A percentile compares a stretch with the other conserved stretches of the same genome.
Conservation (phyloP, 2,888 invertebrate species). For the Scaptomyza polygonia region DNA sequence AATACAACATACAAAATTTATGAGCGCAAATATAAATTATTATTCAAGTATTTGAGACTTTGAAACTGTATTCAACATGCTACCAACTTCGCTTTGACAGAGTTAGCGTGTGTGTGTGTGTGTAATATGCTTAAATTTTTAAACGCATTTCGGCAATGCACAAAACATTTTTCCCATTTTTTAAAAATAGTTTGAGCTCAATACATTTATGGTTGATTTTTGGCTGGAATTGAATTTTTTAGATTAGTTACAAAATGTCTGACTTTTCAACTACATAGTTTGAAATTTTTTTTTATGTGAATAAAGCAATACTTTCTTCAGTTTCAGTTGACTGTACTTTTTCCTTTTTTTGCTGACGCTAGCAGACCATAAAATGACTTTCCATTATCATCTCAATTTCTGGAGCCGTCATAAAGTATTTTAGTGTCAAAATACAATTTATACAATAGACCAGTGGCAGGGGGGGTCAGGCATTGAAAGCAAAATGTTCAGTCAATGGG, state of each 20-base stretch:
- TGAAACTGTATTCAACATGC: conserved; percentile 40
- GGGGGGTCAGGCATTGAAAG: conserved; percentile 21
- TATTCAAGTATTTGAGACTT: conserved; percentile 52
- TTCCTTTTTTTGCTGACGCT: conserved; percentile 20
- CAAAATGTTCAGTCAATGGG: conserved; percentile 32
- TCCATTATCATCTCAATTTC: conserved; percentile 63
- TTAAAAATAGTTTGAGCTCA: not conserved
- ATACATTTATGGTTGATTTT: not conserved
- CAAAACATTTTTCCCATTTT: conserved; percentile 5
- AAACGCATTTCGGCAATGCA: conserved; percentile 10
- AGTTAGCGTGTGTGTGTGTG: conserved; percentile 4
- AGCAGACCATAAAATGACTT: conserved; percentile 47
- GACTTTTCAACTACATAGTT: too few species aligned
- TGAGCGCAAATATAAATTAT: conserved; percentile 78
- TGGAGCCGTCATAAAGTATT: conserved; percentile 55
- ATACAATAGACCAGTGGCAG: conserved; percentile 35
- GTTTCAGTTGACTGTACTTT: conserved; percentile 21
- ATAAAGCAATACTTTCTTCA: conserved; percentile 40
- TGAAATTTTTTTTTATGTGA: too few species aligned
- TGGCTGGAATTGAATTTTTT: not conserved
- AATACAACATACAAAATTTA: conserved; percentile 72
- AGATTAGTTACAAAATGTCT: too few species aligned
- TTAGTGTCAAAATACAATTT: conserved; percentile 52
- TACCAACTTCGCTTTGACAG: conserved; percentile 26
- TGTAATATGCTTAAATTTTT: conserved; percentile 29